Evolutionary conservation across 2,888 invertebrate genomes (phyloP), one percentile per base, ranked within the genome.

Genomic region (Drosophila siamana): DNA sequence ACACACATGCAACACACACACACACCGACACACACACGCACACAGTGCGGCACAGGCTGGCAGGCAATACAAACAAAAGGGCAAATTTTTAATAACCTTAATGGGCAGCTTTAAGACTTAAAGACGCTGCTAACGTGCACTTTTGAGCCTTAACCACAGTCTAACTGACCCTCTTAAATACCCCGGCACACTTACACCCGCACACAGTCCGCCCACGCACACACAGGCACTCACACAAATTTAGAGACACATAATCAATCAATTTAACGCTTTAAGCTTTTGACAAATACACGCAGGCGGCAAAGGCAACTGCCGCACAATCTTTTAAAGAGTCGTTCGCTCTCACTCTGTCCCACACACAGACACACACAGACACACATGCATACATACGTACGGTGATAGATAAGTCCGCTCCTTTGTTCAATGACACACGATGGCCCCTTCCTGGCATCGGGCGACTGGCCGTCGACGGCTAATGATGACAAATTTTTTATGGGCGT

Each of bases 401-500:
- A 85, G 87, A 82, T 87, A 82, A 70, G 71, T 73, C 41, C 7
- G 68, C 60, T 74, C 46, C 67, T 61, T 71, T 71, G 71, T 75
- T 67, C 57, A 75, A 75, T 71, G 74, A 75, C 54, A 74, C 62
- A 74, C 71, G 56, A 66, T 70, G 55, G 33, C 43, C 59, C 65
- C 59, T 55, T 36, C 61, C 50, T 47, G 40, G 62, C 51, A 22
- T 38, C 51, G n/a, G n/a, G n/a, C n/a, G 26, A 16, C 30, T 11
- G 26, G 33, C 50, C 54, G 56, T 66, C 59, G 69, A 56, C 59
- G 61, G 76, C 85, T 86, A 86, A 86, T 86, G 85, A 86, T 86
- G 85, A 86, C 85, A 86, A 86, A 86, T 86, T 86, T 86, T 86
- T 86, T 87, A 82, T 86, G 87, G 85, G 82, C 85, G 82, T 86